These are phyloP conservation scores for Ptilonorhynchus violaceus DNA, from an alignment of 2,113 vertebrate genomes.

Conservation along the genomic window DNA sequence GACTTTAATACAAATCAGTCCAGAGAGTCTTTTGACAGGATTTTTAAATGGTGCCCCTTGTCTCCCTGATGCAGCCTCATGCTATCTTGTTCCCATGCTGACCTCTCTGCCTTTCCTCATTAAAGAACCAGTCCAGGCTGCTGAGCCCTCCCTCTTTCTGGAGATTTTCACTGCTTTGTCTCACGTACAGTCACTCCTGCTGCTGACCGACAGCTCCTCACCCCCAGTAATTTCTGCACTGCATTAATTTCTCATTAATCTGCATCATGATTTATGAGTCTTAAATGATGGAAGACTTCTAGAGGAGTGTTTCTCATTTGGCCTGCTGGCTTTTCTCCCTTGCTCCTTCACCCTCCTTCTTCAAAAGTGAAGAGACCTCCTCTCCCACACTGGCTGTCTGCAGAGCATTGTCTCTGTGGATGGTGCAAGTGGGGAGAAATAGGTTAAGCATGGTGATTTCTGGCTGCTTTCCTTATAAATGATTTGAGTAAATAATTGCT, in stretches of 20 bases:
- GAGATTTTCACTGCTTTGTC: constrained; percentile 23
- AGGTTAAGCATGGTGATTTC: background rate
- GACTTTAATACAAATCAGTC: constrained; percentile 28
- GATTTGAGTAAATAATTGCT: background rate
- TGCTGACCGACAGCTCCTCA: constrained; percentile 51
- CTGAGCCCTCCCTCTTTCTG: background rate
- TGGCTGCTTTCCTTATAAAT: background rate
- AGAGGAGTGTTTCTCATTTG: background rate
- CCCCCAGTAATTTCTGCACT: constrained; percentile 41
- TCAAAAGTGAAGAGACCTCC: background rate
- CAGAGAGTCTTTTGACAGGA: constrained; percentile 9
- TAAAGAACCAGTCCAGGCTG: constrained; percentile 17
- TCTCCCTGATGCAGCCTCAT: background rate
- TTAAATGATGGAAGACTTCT: constrained; percentile 48
- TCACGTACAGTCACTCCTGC: background rate
- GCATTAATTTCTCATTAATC: constrained; percentile 66
- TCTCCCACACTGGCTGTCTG: background rate
- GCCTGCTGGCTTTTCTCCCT: background rate
- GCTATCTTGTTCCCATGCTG: constrained; percentile 16
- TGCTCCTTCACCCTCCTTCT: background rate
- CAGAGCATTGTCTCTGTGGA: background rate
- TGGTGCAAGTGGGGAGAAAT: background rate
- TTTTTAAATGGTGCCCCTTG: constrained; percentile 45
- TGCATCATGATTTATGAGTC: constrained; percentile 42
- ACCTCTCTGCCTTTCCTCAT: constrained; percentile 27